Conservation (phyloP, 2,888 invertebrate genomes). For the Mythimna albipuncta region DNA sequence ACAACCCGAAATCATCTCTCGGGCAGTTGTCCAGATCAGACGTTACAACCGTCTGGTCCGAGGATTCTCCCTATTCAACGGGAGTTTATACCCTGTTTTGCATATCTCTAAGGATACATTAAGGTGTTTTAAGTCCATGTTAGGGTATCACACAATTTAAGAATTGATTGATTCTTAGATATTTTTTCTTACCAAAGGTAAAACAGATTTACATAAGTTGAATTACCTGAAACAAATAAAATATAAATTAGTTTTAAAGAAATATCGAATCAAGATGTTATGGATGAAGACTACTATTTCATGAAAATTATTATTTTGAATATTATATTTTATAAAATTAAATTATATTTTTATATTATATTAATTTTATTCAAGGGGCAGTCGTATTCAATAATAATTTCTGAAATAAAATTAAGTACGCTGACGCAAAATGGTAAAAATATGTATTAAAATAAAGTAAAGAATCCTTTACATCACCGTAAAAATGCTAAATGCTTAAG, state of each 20-base stretch:
- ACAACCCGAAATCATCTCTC: too few relatives aligned
- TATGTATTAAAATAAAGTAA: neutral
- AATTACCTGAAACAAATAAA: conserved; percentile 53
- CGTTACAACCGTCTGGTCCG: too few relatives aligned
- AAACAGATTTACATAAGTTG: conserved; percentile 1
- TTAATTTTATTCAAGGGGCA: neutral
- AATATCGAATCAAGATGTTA: neutral
- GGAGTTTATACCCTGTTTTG: too few relatives aligned
- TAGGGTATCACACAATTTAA: neutral
- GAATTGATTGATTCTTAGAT: neutral
- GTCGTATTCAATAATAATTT: neutral
- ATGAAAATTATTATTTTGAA: too few relatives aligned
- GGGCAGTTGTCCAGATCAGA: too few relatives aligned
- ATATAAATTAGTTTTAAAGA: conserved; percentile 8
- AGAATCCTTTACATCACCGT: neutral
- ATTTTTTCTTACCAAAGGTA: conserved; percentile 28
- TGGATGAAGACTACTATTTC: too few relatives aligned
- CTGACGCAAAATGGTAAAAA: neutral
- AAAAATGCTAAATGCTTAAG: conserved; percentile 16
- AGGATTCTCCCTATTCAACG: too few relatives aligned
- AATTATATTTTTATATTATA: too few relatives aligned
- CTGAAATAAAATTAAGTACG: neutral
- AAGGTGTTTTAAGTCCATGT: neutral
- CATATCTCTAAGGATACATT: neutral
- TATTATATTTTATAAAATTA: too few relatives aligned